These are phyloP conservation scores for Cynopterus sphinx DNA, from an alignment of 2,797 vertebrate genomes.

Conservation along the genomic window DNA sequence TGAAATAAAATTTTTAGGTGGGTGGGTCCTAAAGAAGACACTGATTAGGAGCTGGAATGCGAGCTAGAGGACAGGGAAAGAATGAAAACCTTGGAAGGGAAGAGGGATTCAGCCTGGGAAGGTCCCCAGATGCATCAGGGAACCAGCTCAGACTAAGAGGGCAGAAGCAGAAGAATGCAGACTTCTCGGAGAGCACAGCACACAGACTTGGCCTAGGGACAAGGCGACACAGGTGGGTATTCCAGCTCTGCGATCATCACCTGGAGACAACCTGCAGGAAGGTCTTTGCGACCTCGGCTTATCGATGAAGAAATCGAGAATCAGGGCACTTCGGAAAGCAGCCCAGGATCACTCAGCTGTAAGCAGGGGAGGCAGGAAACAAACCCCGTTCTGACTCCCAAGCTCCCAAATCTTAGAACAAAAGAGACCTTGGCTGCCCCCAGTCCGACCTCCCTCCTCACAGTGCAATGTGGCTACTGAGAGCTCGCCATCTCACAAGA, in stretches of 20 bases:
- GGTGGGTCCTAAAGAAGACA: background rate
- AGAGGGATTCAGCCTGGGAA: background rate
- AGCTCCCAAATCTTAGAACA: background rate
- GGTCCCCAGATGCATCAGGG: background rate
- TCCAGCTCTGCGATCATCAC: background rate
- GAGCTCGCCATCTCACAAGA: background rate
- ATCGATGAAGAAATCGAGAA: background rate
- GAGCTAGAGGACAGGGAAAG: background rate
- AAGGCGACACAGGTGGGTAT: background rate
- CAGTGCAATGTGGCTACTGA: background rate
- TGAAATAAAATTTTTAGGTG: background rate
- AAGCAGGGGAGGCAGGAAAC: background rate
- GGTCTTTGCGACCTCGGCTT: background rate
- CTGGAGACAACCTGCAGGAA: background rate
- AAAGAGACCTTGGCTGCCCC: background rate
- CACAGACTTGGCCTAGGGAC: too few relatives aligned
- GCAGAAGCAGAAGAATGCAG: background rate
- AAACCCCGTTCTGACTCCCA: background rate
- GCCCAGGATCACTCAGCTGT: background rate
- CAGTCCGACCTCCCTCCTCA: background rate
- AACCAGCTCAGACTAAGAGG: background rate
- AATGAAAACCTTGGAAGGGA: background rate
- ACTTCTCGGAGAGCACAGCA: background rate
- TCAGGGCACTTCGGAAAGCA: background rate
- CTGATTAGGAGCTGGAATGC: background rate